phyloP scores from a whole-genome alignment of 2,888 invertebrate genomes.

The Eudasyphora cyanicolor region DNA sequence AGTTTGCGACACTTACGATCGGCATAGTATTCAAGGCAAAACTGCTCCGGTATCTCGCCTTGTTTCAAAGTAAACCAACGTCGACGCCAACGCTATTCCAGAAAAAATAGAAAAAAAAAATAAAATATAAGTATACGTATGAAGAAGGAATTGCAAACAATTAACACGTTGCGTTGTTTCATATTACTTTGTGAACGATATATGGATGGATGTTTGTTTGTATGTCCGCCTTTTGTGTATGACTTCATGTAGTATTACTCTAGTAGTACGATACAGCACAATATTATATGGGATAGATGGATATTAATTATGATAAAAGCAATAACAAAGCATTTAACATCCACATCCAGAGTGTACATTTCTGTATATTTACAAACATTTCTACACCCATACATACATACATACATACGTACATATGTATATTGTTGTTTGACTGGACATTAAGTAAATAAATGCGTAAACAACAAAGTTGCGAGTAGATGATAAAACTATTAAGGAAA shows the following conservation, averaged over 20 bases:
- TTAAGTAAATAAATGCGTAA: slow-evolving; percentile 21
- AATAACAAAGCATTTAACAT: slow-evolving; percentile 6
- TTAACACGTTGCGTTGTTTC: slow-evolving; percentile 29
- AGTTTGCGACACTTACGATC: slow-evolving; percentile 91
- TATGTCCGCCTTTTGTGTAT: not conserved
- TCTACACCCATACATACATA: no score
- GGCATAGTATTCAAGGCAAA: slow-evolving; percentile 95
- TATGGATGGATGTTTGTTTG: not conserved
- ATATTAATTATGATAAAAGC: slow-evolving; percentile 47
- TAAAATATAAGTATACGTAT: slow-evolving; percentile 37
- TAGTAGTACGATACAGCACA: not conserved
- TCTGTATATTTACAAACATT: not conserved
- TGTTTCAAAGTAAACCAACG: slow-evolving; percentile 96
- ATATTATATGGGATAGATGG: not conserved
- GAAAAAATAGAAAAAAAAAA: not conserved
- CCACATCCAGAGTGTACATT: not conserved
- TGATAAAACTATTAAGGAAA: slow-evolving; percentile 16
- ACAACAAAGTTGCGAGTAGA: slow-evolving; percentile 38
- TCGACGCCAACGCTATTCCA: slow-evolving; percentile 92
- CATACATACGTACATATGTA: not conserved
- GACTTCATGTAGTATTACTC: not conserved
- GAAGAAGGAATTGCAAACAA: slow-evolving; percentile 61
- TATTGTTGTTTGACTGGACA: not conserved
- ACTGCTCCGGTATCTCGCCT: slow-evolving; percentile 96
- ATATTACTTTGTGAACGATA: slow-evolving; percentile 9